These are phyloP conservation scores for Oryzias curvinotus DNA, from an alignment of 2,113 vertebrate species.

Conservation along the genomic window DNA sequence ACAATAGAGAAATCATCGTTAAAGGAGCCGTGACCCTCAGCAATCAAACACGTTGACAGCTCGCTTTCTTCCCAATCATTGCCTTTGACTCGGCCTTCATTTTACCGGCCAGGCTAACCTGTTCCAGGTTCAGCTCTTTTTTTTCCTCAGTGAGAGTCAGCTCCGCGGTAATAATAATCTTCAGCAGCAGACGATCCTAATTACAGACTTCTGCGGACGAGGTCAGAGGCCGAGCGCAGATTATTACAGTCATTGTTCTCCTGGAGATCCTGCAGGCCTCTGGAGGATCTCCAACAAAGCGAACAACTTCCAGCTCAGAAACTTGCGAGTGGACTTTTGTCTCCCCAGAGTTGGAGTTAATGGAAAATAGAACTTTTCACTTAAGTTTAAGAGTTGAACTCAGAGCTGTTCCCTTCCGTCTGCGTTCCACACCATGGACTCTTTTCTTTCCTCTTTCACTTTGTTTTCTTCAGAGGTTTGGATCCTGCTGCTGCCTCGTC, in stretches of 20 bases:
- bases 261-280: constrained; percentile 17
- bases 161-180: constrained; percentile 41
- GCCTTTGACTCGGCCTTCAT: constrained; percentile 10
- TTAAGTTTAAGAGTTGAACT: constrained; percentile 45
- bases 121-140: neutral
- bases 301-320: constrained; percentile 40
- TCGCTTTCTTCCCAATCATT: constrained; percentile 36
- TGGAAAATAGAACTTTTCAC: constrained; percentile 55
- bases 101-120: neutral
- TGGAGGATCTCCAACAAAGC: constrained; percentile 31
- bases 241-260: constrained; percentile 62
- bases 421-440: constrained; percentile 65
- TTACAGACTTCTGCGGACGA: constrained; percentile 37
- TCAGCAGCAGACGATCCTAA: constrained; percentile 41
- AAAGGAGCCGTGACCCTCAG: constrained; percentile 9
- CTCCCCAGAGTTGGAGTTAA: constrained; percentile 54
- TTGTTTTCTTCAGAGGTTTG: constrained; percentile 68
- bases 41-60: constrained; percentile 33
- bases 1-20: constrained; percentile 47
- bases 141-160: neutral
- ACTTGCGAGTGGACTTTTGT: constrained; percentile 49
- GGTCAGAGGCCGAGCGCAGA: constrained; percentile 49
- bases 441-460: constrained; percentile 59
- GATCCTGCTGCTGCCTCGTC: constrained; percentile 43
- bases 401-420: constrained; percentile 36